phyloP scores from a whole-genome alignment of 2,797 vertebrate genomes.

The Avahi laniger region DNA sequence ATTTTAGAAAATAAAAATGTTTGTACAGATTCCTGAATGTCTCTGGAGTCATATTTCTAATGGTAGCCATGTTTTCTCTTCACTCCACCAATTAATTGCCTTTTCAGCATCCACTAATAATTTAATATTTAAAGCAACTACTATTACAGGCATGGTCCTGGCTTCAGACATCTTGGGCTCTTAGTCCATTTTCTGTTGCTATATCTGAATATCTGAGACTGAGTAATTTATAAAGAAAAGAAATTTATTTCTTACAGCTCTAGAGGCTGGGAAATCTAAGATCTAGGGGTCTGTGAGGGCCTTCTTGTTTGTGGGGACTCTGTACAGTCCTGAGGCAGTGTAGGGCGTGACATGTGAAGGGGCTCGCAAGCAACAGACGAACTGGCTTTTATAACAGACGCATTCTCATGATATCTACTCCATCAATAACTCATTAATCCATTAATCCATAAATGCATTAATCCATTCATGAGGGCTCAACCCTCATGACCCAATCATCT shows the following conservation, averaged over 20 bases:
- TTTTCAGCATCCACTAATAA: not conserved
- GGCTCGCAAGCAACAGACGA: not conserved
- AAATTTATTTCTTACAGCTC: not conserved
- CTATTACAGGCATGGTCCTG: not conserved
- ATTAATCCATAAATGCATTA: not conserved
- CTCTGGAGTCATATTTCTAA: not conserved
- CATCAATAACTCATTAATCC: not conserved
- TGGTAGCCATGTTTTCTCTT: not conserved
- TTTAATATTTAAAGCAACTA: not conserved
- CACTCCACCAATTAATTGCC: not conserved
- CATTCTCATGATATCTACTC: not conserved
- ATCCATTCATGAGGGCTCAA: not conserved
- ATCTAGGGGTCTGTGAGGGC: not conserved
- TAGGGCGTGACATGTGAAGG: not conserved
- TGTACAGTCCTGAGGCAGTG: not conserved
- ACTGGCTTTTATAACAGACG: not conserved
- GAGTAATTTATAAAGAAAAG: not conserved
- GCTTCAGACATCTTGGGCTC: not conserved
- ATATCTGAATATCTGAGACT: not conserved
- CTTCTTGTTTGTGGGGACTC: not conserved
- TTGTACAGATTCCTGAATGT: not conserved
- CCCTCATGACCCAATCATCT: not conserved
- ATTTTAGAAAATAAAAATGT: not conserved
- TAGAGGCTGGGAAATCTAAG: not conserved
- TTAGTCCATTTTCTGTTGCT: not conserved